A percentile compares a stretch with the other conserved stretches of the same genome.
phyloP scores from a whole-genome alignment of 2,797 vertebrate species.

The Sebastes dallii region DNA sequence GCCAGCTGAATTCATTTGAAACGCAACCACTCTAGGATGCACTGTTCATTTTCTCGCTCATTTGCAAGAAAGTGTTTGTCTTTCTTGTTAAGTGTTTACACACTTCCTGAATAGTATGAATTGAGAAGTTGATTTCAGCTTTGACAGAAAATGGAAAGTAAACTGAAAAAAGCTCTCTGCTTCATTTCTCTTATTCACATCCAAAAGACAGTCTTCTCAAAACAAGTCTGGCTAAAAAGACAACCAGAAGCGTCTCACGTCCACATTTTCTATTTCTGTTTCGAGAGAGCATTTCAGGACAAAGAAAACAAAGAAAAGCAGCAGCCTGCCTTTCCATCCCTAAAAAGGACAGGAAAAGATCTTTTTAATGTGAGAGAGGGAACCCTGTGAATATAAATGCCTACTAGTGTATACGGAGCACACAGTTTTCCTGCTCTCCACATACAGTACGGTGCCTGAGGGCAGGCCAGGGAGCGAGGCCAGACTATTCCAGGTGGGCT shows the following conservation, averaged over 20 bases:
- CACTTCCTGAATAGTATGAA: neutral
- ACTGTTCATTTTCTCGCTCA: neutral
- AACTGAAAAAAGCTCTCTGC: neutral
- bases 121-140: neutral
- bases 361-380: constrained; percentile 7
- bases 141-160: neutral
- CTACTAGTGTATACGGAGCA: constrained; percentile 9
- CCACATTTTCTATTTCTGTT: constrained; percentile 19
- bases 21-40: neutral
- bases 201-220: neutral
- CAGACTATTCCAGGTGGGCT: constrained; percentile 77
- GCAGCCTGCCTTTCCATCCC: constrained; percentile 20
- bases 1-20: neutral
- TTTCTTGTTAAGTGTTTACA: too few relatives aligned
- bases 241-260: neutral
- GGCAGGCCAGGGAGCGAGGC: constrained; percentile 67
- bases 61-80: neutral
- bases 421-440: constrained; percentile 13
- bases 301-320: constrained; percentile 31
- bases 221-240: neutral
- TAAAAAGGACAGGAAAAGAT: constrained; percentile 46
- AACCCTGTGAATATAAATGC: constrained; percentile 44
- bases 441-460: constrained; percentile 45
- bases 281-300: constrained; percentile 27
- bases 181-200: neutral